Conservation (phyloP, 2,888 invertebrate species). For the Heliconius ethilla region DNA sequence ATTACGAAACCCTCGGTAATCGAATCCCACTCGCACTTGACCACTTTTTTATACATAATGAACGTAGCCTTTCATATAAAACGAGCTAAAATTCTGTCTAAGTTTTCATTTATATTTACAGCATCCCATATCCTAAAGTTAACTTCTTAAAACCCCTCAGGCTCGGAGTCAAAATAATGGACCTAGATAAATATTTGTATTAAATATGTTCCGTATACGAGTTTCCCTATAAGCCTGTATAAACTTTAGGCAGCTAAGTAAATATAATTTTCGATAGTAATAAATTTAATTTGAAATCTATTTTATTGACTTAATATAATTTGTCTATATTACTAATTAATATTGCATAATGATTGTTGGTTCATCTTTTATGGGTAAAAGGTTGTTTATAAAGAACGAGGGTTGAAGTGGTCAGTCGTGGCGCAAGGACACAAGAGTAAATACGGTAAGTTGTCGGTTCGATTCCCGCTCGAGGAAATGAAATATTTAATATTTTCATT, state of each 20-base stretch:
- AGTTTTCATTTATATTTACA: not conserved
- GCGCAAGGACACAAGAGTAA: not conserved
- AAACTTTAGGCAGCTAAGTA: not conserved
- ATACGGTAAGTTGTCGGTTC: not conserved
- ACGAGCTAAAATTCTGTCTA: not conserved
- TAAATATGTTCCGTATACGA: conserved; percentile 18
- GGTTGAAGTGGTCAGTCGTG: not conserved
- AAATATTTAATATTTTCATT: not conserved
- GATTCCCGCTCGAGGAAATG: not conserved
- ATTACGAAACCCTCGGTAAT: not conserved
- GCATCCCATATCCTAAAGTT: conserved; percentile 1
- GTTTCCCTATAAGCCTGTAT: conserved; percentile 11
- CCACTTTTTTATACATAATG: not conserved
- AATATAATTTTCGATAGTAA: conserved; percentile 11
- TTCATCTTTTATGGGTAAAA: no score
- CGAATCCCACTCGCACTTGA: not conserved
- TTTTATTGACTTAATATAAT: not conserved
- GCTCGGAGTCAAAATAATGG: conserved; percentile 7
- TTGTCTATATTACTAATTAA: no score
- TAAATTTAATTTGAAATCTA: conserved; percentile 1
- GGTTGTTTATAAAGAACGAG: no score
- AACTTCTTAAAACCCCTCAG: conserved; percentile 6
- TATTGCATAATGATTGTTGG: no score
- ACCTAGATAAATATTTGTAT: conserved; percentile 24
- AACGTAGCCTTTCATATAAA: not conserved